A percentile compares a stretch with the other conserved stretches of the same genome.
These are phyloP conservation scores for Zaprionus davidi DNA, from an alignment of 1,140 invertebrate genomes.

Conservation along the genomic window DNA sequence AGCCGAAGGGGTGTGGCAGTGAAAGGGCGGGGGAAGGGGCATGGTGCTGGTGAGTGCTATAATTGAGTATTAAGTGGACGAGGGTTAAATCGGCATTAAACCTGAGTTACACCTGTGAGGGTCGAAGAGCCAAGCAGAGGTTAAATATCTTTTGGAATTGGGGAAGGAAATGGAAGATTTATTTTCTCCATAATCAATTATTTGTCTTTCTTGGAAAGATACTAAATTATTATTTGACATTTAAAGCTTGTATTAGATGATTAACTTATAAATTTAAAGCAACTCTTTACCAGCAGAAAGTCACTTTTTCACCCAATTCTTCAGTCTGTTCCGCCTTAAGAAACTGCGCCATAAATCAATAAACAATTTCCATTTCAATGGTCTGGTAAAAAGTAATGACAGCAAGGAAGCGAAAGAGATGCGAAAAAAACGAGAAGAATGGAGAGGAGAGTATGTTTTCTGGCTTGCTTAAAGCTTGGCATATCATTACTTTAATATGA, in stretches of 20 bases:
- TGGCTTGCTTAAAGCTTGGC: slow-evolving; percentile 38
- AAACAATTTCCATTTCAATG: slow-evolving; percentile 34
- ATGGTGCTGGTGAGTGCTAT: not conserved
- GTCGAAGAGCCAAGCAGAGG: not conserved
- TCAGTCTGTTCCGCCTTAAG: not conserved
- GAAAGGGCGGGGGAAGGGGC: not conserved
- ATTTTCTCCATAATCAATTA: not conserved
- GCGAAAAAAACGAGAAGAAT: not conserved
- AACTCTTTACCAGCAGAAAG: not conserved
- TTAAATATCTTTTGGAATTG: not conserved
- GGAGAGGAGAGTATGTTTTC: not conserved
- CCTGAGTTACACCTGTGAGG: not conserved
- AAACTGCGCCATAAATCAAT: slow-evolving; percentile 30
- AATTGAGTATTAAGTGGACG: slow-evolving; percentile 39
- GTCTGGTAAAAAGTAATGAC: not conserved
- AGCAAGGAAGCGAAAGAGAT: not conserved
- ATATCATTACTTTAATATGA: slow-evolving; percentile 61
- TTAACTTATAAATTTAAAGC: not conserved
- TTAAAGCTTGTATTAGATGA: not conserved
- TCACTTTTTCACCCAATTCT: not conserved
- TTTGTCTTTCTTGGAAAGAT: not conserved
- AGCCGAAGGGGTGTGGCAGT: slow-evolving; percentile 1
- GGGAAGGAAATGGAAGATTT: not conserved
- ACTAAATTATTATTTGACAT: not conserved
- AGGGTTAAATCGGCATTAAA: slow-evolving; percentile 8